Percentiles rank a stretch among this genome's conserved stretches.
These are phyloP conservation scores for Drosophila sproati DNA, from an alignment of 1,140 invertebrate species.

Conservation along the genomic window DNA sequence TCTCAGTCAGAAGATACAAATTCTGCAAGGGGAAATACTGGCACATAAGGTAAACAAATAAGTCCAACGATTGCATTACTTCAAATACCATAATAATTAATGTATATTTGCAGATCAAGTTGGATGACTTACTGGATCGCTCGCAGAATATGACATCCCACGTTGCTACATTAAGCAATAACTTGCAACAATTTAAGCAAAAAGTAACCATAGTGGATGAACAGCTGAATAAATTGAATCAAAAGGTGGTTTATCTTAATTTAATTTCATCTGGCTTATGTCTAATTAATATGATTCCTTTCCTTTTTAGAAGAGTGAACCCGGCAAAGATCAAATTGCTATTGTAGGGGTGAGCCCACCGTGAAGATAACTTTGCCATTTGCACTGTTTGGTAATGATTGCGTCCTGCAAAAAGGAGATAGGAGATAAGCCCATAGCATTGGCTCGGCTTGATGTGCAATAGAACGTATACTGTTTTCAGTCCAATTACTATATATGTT, in stretches of 20 bases:
- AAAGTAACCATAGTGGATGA: conserved; percentile 64
- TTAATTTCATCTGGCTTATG: neutral
- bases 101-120: conserved; percentile 57
- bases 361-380: neutral
- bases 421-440: neutral
- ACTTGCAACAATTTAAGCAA: conserved; percentile 73
- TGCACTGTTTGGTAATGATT: neutral
- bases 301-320: neutral
- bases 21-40: conserved; percentile 66
- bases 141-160: conserved; percentile 77
- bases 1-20: conserved; percentile 69
- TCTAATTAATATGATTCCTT: no score
- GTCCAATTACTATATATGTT: conserved; percentile 3
- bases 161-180: conserved; percentile 73
- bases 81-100: neutral
- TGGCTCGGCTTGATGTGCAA: neutral
- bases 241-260: conserved; percentile 52
- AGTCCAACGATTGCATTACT: no score
- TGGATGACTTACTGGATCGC: conserved; percentile 73
- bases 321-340: neutral
- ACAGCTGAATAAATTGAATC: conserved; percentile 59
- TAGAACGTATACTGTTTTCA: conserved; percentile 1
- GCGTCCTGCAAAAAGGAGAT: neutral
- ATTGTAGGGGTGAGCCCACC: neutral
- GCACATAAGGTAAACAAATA: conserved; percentile 59